These are phyloP conservation scores for Aulostomus chinensis DNA, from an alignment of 2,797 vertebrate genomes.

Conservation along the genomic window DNA sequence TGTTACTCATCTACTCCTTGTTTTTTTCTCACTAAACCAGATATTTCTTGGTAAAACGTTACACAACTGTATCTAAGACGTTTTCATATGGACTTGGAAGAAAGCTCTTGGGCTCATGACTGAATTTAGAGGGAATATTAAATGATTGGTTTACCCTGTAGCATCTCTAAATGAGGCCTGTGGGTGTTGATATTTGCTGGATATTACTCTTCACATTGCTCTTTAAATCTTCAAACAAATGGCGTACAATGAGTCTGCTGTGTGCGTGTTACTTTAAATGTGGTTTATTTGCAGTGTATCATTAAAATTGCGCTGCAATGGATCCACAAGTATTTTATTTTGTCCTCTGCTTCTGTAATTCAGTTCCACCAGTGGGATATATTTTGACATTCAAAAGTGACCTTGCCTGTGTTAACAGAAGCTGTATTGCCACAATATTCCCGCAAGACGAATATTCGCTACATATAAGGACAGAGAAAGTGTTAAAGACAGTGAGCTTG, in stretches of 20 bases:
- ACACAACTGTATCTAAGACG: no score
- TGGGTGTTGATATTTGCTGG: neutral
- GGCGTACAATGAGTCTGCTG: no score
- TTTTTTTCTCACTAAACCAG: no score
- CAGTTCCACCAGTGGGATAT: slow-evolving; percentile 6
- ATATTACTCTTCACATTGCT: neutral
- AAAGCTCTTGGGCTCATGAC: neutral
- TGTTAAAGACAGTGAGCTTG: neutral
- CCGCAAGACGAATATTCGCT: neutral
- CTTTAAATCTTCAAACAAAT: no score
- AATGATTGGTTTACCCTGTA: neutral
- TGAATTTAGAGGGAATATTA: neutral
- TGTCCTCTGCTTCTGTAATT: slow-evolving; percentile 20
- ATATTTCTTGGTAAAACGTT: no score
- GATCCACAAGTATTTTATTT: slow-evolving; percentile 13
- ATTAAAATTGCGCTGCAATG: neutral
- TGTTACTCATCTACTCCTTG: no score
- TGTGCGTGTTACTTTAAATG: neutral
- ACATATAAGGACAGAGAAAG: neutral
- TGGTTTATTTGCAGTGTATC: neutral
- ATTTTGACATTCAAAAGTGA: slow-evolving; percentile 23
- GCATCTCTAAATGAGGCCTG: neutral
- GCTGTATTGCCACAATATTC: neutral
- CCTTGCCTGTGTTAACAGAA: slow-evolving; percentile 20
- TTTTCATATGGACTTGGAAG: neutral